Conservation (phyloP, 2,113 vertebrate species). For the Hirundichthys speculiger region DNA sequence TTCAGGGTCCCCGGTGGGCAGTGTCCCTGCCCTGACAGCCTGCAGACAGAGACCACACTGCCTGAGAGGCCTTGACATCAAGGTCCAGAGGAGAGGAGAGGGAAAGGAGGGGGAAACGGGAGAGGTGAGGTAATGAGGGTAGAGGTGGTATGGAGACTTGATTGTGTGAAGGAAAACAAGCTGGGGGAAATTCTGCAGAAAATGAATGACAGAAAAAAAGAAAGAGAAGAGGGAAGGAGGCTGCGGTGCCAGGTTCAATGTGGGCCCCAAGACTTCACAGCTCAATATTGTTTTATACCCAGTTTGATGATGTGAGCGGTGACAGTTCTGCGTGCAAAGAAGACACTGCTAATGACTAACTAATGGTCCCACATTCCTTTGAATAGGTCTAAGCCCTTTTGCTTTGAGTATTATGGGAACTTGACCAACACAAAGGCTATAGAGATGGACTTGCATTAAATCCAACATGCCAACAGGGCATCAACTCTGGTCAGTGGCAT, state of each 20-base stretch:
- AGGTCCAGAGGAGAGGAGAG: constrained; percentile 50
- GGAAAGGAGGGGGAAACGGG: background rate
- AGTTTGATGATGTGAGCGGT: constrained; percentile 18
- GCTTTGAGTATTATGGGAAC: background rate
- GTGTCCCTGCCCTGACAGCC: constrained; percentile 74
- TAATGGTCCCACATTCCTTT: background rate
- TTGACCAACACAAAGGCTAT: background rate
- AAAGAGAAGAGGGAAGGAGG: constrained; percentile 29
- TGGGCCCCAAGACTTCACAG: background rate
- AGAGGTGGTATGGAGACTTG: constrained; percentile 14
- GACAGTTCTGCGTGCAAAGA: constrained; percentile 33
- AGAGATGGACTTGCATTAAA: background rate
- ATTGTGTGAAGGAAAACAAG: constrained; percentile 44
- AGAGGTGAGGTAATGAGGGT: constrained; percentile 37
- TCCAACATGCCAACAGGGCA: background rate
- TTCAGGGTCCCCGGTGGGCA: constrained; percentile 82
- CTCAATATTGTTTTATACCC: constrained; percentile 22
- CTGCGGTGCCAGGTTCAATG: constrained; percentile 38
- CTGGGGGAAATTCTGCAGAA: background rate
- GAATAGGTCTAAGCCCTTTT: too few species aligned
- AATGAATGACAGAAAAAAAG: constrained; percentile 31
- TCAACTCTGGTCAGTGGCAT: background rate
- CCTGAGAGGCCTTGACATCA: constrained; percentile 78
- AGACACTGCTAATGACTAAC: constrained; percentile 14
- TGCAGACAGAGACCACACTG: constrained; percentile 75